phyloP scores from a whole-genome alignment of 2,888 invertebrate species.

The Sarcophaga rosellei region DNA sequence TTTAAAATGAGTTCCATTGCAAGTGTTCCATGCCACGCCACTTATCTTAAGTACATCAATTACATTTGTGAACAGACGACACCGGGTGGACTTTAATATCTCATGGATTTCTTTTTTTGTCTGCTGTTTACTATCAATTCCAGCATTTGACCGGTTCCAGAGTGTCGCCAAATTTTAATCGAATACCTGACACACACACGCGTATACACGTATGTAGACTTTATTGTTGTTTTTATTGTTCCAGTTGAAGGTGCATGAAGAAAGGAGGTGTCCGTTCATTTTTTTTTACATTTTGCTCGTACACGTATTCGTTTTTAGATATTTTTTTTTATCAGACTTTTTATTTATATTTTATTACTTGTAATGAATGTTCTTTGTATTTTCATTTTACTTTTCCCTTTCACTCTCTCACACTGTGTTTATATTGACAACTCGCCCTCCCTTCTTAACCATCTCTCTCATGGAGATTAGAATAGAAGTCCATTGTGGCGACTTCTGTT shows the following conservation, averaged over 20 bases:
- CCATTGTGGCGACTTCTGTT: conserved; percentile 38
- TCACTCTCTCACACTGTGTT: background rate
- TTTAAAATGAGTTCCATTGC: too few relatives aligned
- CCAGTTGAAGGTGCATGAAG: conserved; percentile 27
- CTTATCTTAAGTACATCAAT: too few relatives aligned
- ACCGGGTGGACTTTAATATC: background rate
- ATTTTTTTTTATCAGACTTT: conserved; percentile 27
- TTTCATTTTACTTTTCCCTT: conserved; percentile 10
- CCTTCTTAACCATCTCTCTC: background rate
- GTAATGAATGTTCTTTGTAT: conserved; percentile 1
- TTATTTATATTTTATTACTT: background rate
- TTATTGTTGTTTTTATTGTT: background rate
- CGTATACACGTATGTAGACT: too few relatives aligned
- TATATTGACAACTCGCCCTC: background rate
- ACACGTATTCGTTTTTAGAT: background rate
- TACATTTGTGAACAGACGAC: too few relatives aligned
- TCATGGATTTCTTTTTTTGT: background rate
- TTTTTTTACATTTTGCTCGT: background rate
- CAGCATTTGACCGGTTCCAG: conserved; percentile 49
- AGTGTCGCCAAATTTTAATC: conserved; percentile 54
- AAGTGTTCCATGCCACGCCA: too few relatives aligned
- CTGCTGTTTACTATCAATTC: conserved; percentile 5
- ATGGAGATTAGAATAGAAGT: background rate
- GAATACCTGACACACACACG: conserved; percentile 4
- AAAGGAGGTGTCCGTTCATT: background rate